Percentiles rank a stretch among this genome's conserved stretches.
Conservation (phyloP, 2,113 vertebrate genomes). For the Bostrychus sinensis region DNA sequence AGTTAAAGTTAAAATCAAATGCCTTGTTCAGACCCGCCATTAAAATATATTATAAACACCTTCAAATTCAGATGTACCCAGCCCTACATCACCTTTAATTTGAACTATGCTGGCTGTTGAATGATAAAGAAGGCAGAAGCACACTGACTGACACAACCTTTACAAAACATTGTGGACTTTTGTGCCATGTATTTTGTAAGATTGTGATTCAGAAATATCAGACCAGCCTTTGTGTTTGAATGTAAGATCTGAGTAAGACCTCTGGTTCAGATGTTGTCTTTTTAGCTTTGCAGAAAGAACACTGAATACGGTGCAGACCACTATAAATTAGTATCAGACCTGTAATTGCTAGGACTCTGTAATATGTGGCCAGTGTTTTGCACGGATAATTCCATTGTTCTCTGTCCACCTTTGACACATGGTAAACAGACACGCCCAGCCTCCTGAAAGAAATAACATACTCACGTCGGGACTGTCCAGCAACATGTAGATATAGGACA, state of each 20-base stretch:
- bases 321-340: constrained; percentile 75
- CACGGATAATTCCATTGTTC: constrained; percentile 70
- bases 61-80: too few species aligned
- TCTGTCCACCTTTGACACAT: constrained; percentile 72
- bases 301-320: constrained; percentile 52
- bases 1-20: not conserved
- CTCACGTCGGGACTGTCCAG: constrained; percentile 30
- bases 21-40: not conserved
- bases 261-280: not conserved
- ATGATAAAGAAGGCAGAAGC: too few species aligned
- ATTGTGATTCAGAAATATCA: not conserved
- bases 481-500: constrained; percentile 1
- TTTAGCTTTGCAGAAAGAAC: constrained; percentile 26
- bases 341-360: constrained; percentile 42
- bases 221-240: not conserved
- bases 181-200: not conserved
- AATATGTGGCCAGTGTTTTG: constrained; percentile 60
- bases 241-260: not conserved
- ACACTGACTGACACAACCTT: not conserved
- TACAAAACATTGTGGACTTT: not conserved
- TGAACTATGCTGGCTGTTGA: too few species aligned
- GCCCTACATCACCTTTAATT: too few species aligned
- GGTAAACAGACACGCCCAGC: constrained; percentile 58
- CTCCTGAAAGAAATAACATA: constrained; percentile 69
- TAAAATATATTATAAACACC: not conserved